A percentile compares a stretch with the other conserved stretches of the same genome.
phyloP scores from a whole-genome alignment of 2,888 invertebrate species.

The Brachyptera risi region DNA sequence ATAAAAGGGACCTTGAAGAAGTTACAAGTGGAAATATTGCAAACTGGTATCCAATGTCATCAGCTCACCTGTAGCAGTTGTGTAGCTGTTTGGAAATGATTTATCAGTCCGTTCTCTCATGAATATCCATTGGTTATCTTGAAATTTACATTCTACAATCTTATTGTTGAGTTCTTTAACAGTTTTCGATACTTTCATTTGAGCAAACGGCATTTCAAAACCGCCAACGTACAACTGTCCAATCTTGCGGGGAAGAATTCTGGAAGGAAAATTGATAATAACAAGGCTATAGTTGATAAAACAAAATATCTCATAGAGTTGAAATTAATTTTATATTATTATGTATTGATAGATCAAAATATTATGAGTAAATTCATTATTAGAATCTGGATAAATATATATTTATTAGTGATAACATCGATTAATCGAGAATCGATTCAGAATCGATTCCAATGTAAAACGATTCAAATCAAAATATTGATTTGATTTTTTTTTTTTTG shows the following conservation, averaged over 20 bases:
- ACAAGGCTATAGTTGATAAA: slow-evolving; percentile 2
- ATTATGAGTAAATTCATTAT: not conserved
- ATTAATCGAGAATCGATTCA: not conserved
- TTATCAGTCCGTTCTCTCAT: slow-evolving; percentile 97
- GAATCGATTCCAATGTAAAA: too few relatives aligned
- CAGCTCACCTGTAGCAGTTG: slow-evolving; percentile 76
- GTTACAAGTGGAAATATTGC: too few relatives aligned
- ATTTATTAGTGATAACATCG: not conserved
- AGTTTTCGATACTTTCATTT: slow-evolving; percentile 74
- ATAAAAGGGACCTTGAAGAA: too few relatives aligned
- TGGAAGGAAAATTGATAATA: slow-evolving; percentile 41
- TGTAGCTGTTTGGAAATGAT: slow-evolving; percentile 85
- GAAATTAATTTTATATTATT: too few relatives aligned
- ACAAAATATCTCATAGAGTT: too few relatives aligned
- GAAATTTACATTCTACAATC: slow-evolving; percentile 91
- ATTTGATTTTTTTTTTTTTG: too few relatives aligned
- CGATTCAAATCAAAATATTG: too few relatives aligned
- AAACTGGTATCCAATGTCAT: too few relatives aligned
- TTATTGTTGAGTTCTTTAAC: slow-evolving; percentile 80
- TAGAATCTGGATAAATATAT: not conserved
- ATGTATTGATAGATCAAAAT: too few relatives aligned
- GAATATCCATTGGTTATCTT: slow-evolving; percentile 80
- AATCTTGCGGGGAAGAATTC: slow-evolving; percentile 62
- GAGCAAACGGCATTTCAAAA: slow-evolving; percentile 59
- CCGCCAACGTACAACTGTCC: slow-evolving; percentile 79